Evolutionary conservation across 2,888 invertebrate species (phyloP), one percentile per base, ranked within the genome.

Genomic region (Ophion ellenae): DNA sequence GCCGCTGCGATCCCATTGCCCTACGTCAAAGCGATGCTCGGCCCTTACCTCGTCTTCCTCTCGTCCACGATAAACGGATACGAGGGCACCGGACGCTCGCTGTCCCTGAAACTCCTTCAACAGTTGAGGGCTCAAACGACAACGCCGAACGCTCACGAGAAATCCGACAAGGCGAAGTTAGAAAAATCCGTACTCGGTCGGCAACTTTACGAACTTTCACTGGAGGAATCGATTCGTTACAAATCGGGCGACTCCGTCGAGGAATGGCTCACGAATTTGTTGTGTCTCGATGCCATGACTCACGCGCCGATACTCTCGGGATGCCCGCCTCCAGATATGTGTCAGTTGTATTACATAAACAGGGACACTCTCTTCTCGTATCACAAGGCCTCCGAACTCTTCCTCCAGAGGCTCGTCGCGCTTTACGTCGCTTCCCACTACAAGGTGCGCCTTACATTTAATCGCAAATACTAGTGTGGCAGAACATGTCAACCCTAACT

Each of bases 341-440:
- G 99, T 94, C 97, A 99, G 87, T 95, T 99, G 71, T 98, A 96
- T 94, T 97, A 98, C 80, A 97, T 98, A 81, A 97, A 96, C 92
- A 95, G 98, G 84, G 99, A 99, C 94, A 98, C 99, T 0, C 94
- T 99, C 45, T 99, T 99, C 94, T 99, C 99, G 80, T 99, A 98
- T 94, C 99, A 99, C 92, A 97, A 97, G 92, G 98, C 98, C 0
- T 97, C 98, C 0, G 98, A 98, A 94, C 96, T 97, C 2, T 99
- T 99, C 94, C 95, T 99, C 11, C 99, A 99, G 90, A 95, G 98
- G 84, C 93, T 99, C 11, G 98, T 99, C 88, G 96, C 98, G 17
- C 96, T 99, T 66, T 99, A 98, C 93, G 99, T 99, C 0, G 97
- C 99, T 0, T 99, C 99, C 7, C 99, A 99, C 95, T 99, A 99